phyloP scores from a whole-genome alignment of 2,888 invertebrate genomes.

The Villa cingulata region DNA sequence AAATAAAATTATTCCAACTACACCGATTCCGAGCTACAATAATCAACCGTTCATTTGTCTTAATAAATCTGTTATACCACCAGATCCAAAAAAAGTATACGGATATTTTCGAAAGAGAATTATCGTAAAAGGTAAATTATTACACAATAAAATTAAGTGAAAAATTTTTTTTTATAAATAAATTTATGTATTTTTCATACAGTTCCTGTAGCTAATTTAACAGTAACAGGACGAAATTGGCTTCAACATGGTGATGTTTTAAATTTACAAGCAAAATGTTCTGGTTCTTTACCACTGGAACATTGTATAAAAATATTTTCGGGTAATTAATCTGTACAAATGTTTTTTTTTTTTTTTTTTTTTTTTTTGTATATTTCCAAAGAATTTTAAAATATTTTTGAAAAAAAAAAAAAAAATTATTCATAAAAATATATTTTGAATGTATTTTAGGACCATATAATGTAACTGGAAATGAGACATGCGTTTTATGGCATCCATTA shows the following conservation, averaged over 20 bases:
- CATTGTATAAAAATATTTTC: conserved; percentile 53
- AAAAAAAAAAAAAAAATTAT: too few relatives aligned
- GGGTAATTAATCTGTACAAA: conserved; percentile 33
- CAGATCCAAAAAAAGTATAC: conserved; percentile 52
- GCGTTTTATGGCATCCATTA: conserved; percentile 35
- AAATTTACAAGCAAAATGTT: conserved; percentile 54
- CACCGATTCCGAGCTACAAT: conserved; percentile 5
- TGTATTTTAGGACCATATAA: conserved; percentile 37
- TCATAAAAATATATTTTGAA: neutral
- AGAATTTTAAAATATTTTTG: too few relatives aligned
- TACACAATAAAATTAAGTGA: neutral
- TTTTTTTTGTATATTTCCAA: too few relatives aligned
- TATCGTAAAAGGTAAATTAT: conserved; percentile 55
- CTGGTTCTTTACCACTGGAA: conserved; percentile 58
- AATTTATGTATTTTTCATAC: conserved; percentile 20
- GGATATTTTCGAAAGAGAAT: conserved; percentile 57
- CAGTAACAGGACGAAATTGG: conserved; percentile 66
- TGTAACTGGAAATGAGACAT: conserved; percentile 65
- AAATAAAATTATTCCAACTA: neutral
- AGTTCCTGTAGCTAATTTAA: conserved; percentile 60
- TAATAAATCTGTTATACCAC: conserved; percentile 46
- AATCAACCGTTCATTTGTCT: conserved; percentile 41
- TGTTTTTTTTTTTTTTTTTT: too few relatives aligned
- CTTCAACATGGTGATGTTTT: conserved; percentile 67
- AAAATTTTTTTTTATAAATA: too few relatives aligned